Evolutionary conservation across 2,113 vertebrate species (phyloP).

Genomic region (Catagonus wagneri): DNA sequence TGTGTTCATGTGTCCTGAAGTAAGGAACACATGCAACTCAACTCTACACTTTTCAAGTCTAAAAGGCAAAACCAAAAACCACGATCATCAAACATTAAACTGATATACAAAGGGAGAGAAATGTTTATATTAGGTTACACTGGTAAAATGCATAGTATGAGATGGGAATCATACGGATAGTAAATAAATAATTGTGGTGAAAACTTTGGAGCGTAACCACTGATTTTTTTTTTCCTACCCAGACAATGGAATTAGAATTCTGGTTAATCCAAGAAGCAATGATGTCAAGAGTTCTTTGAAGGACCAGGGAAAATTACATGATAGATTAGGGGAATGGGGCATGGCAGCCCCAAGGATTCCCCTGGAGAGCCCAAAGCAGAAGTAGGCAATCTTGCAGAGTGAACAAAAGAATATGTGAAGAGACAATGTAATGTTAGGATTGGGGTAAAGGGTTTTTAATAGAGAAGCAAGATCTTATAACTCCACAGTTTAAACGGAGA

Average conservation of each 20-base stretch:
- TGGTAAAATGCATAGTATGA: not conserved
- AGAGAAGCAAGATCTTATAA: not conserved
- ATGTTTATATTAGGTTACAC: not conserved
- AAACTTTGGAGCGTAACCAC: not conserved
- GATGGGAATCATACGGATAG: not conserved
- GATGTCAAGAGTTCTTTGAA: constrained; percentile 3
- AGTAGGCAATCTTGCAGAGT: not conserved
- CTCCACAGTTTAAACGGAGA: not conserved
- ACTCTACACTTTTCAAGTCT: not conserved
- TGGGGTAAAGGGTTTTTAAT: not conserved
- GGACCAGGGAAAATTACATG: not conserved
- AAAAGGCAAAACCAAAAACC: not conserved
- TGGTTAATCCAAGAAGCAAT: not conserved
- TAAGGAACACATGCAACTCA: not conserved
- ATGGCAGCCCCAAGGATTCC: not conserved
- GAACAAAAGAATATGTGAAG: not conserved
- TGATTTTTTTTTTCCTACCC: not conserved
- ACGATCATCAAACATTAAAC: not conserved
- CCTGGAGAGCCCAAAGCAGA: not conserved
- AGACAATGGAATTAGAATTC: constrained; percentile 8
- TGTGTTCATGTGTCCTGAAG: not conserved
- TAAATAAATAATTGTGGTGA: not conserved
- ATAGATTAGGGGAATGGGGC: not conserved
- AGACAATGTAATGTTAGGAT: not conserved
- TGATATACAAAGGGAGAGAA: not conserved